These are phyloP conservation scores for Napeogenes sylphis DNA, from an alignment of 2,888 invertebrate species.

Conservation along the genomic window DNA sequence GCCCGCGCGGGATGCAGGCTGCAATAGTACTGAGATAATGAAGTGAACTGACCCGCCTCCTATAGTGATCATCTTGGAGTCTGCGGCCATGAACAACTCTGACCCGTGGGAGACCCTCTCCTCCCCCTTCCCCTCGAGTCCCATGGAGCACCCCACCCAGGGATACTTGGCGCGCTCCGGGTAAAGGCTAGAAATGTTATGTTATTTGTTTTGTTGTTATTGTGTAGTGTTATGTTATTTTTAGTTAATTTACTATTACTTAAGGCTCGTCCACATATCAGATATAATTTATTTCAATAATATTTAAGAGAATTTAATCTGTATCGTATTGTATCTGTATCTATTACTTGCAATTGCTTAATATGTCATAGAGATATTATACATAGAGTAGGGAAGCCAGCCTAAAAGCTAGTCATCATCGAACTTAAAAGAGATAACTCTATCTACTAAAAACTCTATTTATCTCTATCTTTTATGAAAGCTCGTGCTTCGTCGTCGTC, in stretches of 20 bases:
- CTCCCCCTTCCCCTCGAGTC: conserved; percentile 65
- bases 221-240: conserved; percentile 1
- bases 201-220: not conserved
- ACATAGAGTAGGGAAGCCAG: too few species aligned
- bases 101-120: conserved; percentile 88
- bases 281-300: too few species aligned
- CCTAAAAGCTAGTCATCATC: too few species aligned
- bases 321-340: too few species aligned
- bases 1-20: conserved; percentile 87
- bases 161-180: conserved; percentile 94
- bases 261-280: not conserved
- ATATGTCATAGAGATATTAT: too few species aligned
- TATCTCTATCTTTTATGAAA: too few species aligned
- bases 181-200: conserved; percentile 73
- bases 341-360: too few species aligned
- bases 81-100: conserved; percentile 97
- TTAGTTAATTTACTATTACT: not conserved
- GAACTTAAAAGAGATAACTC: too few species aligned
- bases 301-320: too few species aligned
- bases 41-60: conserved; percentile 90
- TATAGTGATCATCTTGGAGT: conserved; percentile 95
- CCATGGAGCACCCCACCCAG: conserved; percentile 88
- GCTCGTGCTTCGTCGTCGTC: too few species aligned
- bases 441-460: too few species aligned
- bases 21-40: conserved; percentile 29